Evolutionary conservation across 2,797 vertebrate species (phyloP).

Genomic region (Toxotes lorentzi): DNA sequence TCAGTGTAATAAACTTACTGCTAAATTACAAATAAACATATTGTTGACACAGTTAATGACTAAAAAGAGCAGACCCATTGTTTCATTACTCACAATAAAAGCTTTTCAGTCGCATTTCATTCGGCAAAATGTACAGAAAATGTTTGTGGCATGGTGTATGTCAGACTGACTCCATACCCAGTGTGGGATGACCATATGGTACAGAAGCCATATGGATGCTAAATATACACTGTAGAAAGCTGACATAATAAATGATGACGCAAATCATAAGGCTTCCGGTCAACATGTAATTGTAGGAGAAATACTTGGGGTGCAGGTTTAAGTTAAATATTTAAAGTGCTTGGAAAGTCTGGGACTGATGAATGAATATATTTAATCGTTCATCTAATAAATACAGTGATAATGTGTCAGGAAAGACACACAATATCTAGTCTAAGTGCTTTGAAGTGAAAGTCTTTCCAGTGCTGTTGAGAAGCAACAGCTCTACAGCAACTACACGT

Average conservation of each 20-base stretch:
- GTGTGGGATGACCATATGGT: neutral
- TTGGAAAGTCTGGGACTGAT: neutral
- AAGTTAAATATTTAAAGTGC: neutral
- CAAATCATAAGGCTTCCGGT: neutral
- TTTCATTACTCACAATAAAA: neutral
- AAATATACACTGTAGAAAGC: slow-evolving; percentile 8
- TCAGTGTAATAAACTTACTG: neutral
- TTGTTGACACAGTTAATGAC: neutral
- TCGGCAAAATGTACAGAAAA: neutral
- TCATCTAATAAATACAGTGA: no score
- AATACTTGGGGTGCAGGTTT: neutral
- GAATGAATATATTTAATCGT: neutral
- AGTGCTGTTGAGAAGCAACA: neutral
- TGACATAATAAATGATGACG: slow-evolving; percentile 4
- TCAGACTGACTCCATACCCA: neutral
- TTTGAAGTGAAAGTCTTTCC: neutral
- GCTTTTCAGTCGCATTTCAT: neutral
- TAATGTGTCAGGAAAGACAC: no score
- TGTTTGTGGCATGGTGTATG: neutral
- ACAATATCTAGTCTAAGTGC: neutral
- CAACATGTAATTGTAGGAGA: neutral
- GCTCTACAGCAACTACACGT: neutral
- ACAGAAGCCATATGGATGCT: slow-evolving; percentile 5
- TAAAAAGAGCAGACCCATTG: neutral
- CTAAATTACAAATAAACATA: neutral